phyloP scores from a whole-genome alignment of 1,140 invertebrate species.

The Musca domestica region DNA sequence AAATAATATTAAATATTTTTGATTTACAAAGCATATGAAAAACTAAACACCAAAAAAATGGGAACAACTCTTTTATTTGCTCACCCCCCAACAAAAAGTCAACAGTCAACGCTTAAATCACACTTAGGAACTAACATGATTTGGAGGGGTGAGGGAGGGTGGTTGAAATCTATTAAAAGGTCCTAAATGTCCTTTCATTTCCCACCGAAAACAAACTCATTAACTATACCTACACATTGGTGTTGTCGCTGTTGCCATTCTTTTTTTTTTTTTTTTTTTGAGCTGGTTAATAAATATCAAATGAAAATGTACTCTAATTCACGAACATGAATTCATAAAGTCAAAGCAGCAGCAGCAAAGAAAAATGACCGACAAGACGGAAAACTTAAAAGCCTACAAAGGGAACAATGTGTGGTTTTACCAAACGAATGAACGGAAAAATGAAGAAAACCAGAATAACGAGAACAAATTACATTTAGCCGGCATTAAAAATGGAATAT shows the following conservation, averaged over 20 bases:
- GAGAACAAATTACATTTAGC: constrained; percentile 11
- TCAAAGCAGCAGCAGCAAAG: not conserved
- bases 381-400: not conserved
- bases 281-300: too few species aligned
- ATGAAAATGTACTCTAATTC: too few species aligned
- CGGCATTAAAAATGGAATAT: too few species aligned
- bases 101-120: not conserved
- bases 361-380: not conserved
- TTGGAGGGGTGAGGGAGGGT: not conserved
- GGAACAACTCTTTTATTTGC: too few species aligned
- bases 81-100: not conserved
- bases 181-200: constrained; percentile 13
- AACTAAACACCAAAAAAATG: too few species aligned
- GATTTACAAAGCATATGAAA: too few species aligned
- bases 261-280: too few species aligned
- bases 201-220: not conserved
- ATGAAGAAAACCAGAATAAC: not conserved
- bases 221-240: not conserved
- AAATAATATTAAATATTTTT: too few species aligned
- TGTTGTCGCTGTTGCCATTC: not conserved
- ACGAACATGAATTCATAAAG: not conserved
- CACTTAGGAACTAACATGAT: not conserved
- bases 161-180: not conserved
- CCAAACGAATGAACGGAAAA: too few species aligned
- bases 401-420: too few species aligned